Evolutionary conservation across 2,888 invertebrate genomes (phyloP), one percentile per base, ranked within the genome.

Genomic region (Drosophila mulleri): DNA sequence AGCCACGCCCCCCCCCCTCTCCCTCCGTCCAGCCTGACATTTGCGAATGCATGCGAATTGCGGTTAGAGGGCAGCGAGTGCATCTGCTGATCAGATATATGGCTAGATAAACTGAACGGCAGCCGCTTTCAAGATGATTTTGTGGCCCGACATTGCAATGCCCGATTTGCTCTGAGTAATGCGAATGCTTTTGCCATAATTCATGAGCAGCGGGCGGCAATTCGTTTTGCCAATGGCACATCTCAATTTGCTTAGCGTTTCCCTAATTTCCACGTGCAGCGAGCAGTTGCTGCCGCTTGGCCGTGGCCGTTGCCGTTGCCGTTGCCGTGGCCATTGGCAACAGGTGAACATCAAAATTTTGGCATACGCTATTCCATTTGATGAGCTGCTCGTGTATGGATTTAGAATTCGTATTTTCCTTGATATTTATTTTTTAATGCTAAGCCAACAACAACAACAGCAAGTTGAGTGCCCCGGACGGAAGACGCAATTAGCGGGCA

Each of bases 161-260:
- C 75, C 70, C 82, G 78, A 80, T 80, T 80, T 80, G 67, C 48
- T 73, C 53, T 61, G 69, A 65, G 78, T 57, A 78, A 80, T 80
- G 82, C 75, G 56, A 83, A 67, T 59, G 66, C 57, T 65, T 66
- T 70, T 65, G 57, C 75, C 80, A 73, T 73, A 75, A 86, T 75
- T 86, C 67, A 69, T 44, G 45, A 72, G 32, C 78, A 61, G 67
- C 73, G 61, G 68, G 63, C 45, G 61, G 45, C 41, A 47, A 47
- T 50, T 45, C 45, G 32, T 18, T 18, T 23, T 32, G 16, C 58
- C 53, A 35, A 29, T 37, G 23, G 53, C 53, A 29, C 32, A 20
- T 47, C 35, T 52, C 48, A 72, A 71, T 64, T 62, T 54, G 20
- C 53, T n/a, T 14, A 11, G 26, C 32, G n/a, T 20, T 26, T 50